Evolutionary conservation across 1,140 invertebrate genomes (phyloP).

Genomic region (Venustaconcha ellipsiformis): DNA sequence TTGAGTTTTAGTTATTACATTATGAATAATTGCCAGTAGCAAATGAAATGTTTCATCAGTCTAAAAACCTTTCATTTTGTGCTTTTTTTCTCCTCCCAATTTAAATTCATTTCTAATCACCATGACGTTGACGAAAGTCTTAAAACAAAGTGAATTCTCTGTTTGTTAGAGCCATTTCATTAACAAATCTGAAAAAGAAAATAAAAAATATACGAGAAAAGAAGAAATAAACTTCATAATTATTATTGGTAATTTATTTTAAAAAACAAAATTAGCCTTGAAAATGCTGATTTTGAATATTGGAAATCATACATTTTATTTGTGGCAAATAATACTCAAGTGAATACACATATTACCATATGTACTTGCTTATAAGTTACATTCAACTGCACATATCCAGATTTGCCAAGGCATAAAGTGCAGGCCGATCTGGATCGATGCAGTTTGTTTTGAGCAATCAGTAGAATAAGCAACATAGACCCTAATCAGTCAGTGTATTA

Average conservation of each 20-base stretch:
- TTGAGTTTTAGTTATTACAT: too few species aligned
- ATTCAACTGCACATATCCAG: too few species aligned
- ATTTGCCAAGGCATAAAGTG: too few species aligned
- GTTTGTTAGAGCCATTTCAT: constrained; percentile 62
- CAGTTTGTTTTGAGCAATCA: too few species aligned
- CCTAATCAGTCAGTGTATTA: too few species aligned
- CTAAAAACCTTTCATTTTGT: too few species aligned
- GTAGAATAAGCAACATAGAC: too few species aligned
- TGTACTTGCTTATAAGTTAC: too few species aligned
- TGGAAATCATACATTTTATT: not conserved
- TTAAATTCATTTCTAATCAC: not conserved
- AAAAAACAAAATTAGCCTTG: not conserved
- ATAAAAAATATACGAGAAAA: constrained; percentile 12
- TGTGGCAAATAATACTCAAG: not conserved
- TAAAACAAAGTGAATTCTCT: constrained; percentile 63
- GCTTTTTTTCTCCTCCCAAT: too few species aligned
- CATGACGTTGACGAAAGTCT: constrained; percentile 2
- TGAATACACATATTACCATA: not conserved
- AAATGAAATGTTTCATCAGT: too few species aligned
- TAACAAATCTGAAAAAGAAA: constrained; percentile 61
- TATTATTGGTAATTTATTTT: not conserved
- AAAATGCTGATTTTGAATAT: not conserved
- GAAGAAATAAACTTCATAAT: not conserved
- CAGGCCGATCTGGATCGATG: too few species aligned
- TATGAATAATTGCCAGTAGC: too few species aligned